phyloP scores from a whole-genome alignment of 1,140 invertebrate genomes.

The Drosophila ogumai region DNA sequence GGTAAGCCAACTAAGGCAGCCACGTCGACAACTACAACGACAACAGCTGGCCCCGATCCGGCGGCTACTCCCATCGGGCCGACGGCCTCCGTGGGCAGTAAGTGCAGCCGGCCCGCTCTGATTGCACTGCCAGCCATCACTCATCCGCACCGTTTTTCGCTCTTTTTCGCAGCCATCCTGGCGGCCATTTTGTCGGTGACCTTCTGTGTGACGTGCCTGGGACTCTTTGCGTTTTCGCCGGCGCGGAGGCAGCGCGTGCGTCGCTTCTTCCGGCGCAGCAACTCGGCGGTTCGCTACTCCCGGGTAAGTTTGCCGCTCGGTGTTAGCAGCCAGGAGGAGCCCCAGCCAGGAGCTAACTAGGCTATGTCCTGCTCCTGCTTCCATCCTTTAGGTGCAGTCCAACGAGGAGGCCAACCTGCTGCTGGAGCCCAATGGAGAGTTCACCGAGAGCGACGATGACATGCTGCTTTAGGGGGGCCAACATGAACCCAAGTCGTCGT shows the following conservation, averaged over 20 bases:
- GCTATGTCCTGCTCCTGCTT: not conserved
- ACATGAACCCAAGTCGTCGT: slow-evolving; percentile 16
- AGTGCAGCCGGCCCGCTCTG: slow-evolving; percentile 56
- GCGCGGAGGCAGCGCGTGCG: slow-evolving; percentile 71
- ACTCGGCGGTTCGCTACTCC: slow-evolving; percentile 73
- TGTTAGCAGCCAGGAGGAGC: not conserved
- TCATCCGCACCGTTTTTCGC: slow-evolving; percentile 18
- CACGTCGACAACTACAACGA: slow-evolving; percentile 41
- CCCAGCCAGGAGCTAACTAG: not conserved
- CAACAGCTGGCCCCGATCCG: slow-evolving; percentile 35
- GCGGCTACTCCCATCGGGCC: slow-evolving; percentile 63
- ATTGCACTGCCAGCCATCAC: slow-evolving; percentile 6
- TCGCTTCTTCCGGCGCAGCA: slow-evolving; percentile 70
- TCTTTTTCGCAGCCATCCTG: slow-evolving; percentile 64
- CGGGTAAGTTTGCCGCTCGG: slow-evolving; percentile 48
- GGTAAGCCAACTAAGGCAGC: slow-evolving; percentile 60
- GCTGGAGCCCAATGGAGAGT: slow-evolving; percentile 78
- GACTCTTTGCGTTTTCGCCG: slow-evolving; percentile 77
- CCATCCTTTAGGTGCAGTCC: slow-evolving; percentile 66
- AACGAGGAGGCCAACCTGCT: slow-evolving; percentile 81
- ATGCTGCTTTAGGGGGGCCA: slow-evolving; percentile 70
- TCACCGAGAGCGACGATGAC: slow-evolving; percentile 82
- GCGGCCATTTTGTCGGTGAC: slow-evolving; percentile 74
- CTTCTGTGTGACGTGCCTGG: slow-evolving; percentile 72
- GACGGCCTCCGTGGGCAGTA: slow-evolving; percentile 80